phyloP scores from a whole-genome alignment of 2,797 vertebrate genomes.

The Intellagama lesueurii region DNA sequence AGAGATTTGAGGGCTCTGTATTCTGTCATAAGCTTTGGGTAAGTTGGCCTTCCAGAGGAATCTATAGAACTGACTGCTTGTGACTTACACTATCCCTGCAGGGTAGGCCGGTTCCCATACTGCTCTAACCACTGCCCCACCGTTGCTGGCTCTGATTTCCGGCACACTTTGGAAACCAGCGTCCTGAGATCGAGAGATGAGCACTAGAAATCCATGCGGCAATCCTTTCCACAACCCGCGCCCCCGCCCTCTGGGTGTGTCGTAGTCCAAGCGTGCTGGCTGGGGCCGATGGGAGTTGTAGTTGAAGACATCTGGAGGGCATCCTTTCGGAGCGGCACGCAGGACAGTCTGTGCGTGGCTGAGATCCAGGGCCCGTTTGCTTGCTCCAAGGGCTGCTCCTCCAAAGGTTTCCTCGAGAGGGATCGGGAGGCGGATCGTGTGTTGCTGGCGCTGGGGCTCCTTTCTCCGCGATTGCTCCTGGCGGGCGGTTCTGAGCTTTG shows the following conservation, averaged over 20 bases:
- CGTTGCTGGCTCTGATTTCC: no score
- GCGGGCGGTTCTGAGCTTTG: background rate
- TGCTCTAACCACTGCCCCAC: no score
- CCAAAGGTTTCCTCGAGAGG: background rate
- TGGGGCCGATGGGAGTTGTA: background rate
- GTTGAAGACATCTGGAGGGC: background rate
- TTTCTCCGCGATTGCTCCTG: no score
- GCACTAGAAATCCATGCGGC: no score
- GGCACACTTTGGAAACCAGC: background rate
- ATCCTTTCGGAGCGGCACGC: background rate
- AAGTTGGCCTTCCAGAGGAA: no score
- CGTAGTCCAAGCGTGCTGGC: background rate
- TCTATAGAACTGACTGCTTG: no score
- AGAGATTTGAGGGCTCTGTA: no score
- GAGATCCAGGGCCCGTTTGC: background rate
- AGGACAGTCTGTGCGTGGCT: background rate
- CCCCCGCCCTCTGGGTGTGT: background rate
- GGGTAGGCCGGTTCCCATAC: no score
- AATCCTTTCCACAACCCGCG: background rate
- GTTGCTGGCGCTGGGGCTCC: background rate
- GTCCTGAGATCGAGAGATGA: background rate
- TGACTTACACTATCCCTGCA: no score
- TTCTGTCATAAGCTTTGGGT: no score
- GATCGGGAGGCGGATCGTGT: no score
- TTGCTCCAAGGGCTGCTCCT: background rate